Evolutionary conservation across 1,140 invertebrate genomes (phyloP), one percentile per base, ranked within the genome.

Genomic region (Mycetomoellerius zeteki): DNA sequence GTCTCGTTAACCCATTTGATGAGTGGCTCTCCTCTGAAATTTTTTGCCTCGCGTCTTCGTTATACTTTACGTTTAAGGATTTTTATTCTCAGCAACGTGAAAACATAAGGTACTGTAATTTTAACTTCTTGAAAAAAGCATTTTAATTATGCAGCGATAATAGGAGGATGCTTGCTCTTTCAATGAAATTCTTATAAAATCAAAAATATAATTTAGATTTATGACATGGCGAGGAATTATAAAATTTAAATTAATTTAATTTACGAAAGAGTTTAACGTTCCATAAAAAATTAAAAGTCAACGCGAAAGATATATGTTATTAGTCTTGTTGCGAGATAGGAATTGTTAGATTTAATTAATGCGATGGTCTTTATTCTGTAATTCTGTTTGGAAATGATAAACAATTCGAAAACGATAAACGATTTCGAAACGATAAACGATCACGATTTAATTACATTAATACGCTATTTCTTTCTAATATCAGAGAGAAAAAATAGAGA

Each of bases 71-170:
- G 12, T 72, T 52, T 10, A 16, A 2, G 10, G 19, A n/a, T 78
- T 27, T 24, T 27, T 54, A 30, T 71, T 37, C 5, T 47, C 19
- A 30, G n/a, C 16, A 7, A 0, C 8, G 12, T 19, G 33, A 43
- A 14, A 73, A 82, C 19, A 73, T 43, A 43, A 21, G 8, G 24
- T 21, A n/a, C 21, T 21, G 33, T 60, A 73, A 73, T 73, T 56
- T 71, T 60, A 24, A 21, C 2, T 62, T 12, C 10, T 21, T 21
- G 16, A 75, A 43, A 58, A 24, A 24, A 19, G 47, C 6, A 21
- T 56, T 58, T 58, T 75, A 56, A 58, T 58, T 37, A 37, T 8
- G n/a, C 7, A 10, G 3, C 54, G 7, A 0, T 52, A n/a, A 72
- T 54, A 43, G 37, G 10, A 10, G 37, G 1, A 50, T 12, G 30